A percentile compares a stretch with the other conserved stretches of the same genome.
These are phyloP conservation scores for Synergus laeviventris DNA, from an alignment of 2,888 invertebrate genomes.

Conservation along the genomic window DNA sequence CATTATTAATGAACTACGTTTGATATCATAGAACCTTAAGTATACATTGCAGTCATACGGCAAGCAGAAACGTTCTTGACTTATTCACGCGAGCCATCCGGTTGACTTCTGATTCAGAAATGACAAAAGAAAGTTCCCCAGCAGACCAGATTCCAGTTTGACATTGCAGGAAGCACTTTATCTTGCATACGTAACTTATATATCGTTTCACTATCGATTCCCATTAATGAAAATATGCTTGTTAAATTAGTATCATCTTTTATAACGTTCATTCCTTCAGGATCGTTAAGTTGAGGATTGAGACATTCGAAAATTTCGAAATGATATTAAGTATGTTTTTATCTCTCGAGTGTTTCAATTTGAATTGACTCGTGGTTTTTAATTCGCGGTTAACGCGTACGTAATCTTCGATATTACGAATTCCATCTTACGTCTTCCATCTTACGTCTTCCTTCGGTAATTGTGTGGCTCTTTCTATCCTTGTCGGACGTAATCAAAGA, in stretches of 20 bases:
- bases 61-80: slow-evolving; percentile 51
- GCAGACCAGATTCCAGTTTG: slow-evolving; percentile 12
- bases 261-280: too few species aligned
- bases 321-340: neutral
- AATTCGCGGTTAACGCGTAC: neutral
- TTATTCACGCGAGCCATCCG: slow-evolving; percentile 53
- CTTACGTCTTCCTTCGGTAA: slow-evolving; percentile 15
- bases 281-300: too few species aligned
- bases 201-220: neutral
- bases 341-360: too few species aligned
- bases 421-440: neutral
- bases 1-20: slow-evolving; percentile 3
- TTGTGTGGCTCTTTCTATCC: slow-evolving; percentile 26
- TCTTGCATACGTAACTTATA: slow-evolving; percentile 15
- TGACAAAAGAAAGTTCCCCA: slow-evolving; percentile 57
- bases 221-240: too few species aligned
- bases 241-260: too few species aligned
- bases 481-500: slow-evolving; percentile 60
- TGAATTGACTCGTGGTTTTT: neutral
- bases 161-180: neutral
- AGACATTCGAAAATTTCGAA: neutral
- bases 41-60: slow-evolving; percentile 7
- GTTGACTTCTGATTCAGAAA: slow-evolving; percentile 45
- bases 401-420: slow-evolving; percentile 51
- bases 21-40: neutral